A percentile compares a stretch with the other conserved stretches of the same genome.
phyloP scores from a whole-genome alignment of 1,140 invertebrate species.

The Pachyrhynchus sulphureomaculatus region DNA sequence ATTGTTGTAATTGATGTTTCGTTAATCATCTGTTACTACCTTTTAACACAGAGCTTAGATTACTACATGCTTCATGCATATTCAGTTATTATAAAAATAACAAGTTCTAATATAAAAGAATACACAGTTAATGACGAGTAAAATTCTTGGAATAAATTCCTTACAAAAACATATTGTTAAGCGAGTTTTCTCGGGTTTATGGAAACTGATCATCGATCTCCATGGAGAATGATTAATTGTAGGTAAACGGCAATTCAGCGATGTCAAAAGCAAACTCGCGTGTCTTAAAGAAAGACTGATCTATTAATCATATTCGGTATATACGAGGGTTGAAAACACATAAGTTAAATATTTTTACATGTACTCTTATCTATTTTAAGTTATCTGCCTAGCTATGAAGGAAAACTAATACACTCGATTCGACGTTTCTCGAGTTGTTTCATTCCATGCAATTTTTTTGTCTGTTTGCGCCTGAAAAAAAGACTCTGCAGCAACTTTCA shows the following conservation, averaged over 20 bases:
- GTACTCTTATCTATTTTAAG: not conserved
- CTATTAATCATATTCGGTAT: constrained; percentile 33
- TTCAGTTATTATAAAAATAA: no score
- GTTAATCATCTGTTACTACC: no score
- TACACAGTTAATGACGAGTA: constrained; percentile 18
- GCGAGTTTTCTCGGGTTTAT: constrained; percentile 16
- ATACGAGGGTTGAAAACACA: not conserved
- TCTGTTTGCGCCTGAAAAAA: no score
- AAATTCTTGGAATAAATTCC: constrained; percentile 4
- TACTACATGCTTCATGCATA: no score
- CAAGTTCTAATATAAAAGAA: no score
- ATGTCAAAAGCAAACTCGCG: constrained; percentile 38
- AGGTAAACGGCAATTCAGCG: constrained; percentile 38
- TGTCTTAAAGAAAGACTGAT: constrained; percentile 30
- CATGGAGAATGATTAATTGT: constrained; percentile 35
- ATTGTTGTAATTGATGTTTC: no score
- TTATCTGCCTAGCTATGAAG: no score
- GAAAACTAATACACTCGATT: no score
- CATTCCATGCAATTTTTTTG: no score
- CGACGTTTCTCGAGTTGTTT: no score
- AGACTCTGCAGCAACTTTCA: no score
- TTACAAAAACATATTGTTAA: constrained; percentile 20
- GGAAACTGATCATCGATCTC: constrained; percentile 15
- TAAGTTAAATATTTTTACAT: not conserved
- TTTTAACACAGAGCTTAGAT: no score